phyloP scores from a whole-genome alignment of 92 coral and sea anemone genomes.

The Blastomussa wellsi region DNA sequence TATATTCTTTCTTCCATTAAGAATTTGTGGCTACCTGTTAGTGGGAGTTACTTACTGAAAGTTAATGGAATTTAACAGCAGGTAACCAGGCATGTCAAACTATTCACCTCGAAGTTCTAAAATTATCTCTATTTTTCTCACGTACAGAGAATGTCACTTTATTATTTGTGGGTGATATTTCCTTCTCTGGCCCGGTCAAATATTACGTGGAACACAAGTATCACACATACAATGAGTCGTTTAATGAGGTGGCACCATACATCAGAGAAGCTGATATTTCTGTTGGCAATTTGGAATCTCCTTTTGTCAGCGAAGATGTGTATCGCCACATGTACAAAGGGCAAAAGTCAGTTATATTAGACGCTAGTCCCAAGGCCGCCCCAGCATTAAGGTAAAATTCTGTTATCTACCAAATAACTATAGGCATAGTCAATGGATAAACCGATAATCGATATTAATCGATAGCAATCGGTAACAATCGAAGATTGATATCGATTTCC shows the following conservation, averaged over 20 bases:
- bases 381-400: slow-evolving; percentile 8
- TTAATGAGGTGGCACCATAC: slow-evolving; percentile 52
- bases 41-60: no score
- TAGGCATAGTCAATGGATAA: no score
- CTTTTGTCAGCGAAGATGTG: slow-evolving; percentile 57
- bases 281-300: slow-evolving; percentile 79
- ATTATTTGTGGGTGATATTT: slow-evolving; percentile 80
- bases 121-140: background rate
- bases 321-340: slow-evolving; percentile 20
- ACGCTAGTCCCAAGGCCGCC: slow-evolving; percentile 2
- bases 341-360: background rate
- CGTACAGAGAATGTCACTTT: slow-evolving; percentile 33
- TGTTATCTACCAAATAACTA: background rate
- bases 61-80: no score
- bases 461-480: no score
- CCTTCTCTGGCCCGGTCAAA: slow-evolving; percentile 50
- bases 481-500: no score
- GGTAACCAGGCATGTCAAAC: no score
- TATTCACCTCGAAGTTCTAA: no score
- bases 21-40: no score
- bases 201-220: slow-evolving; percentile 52
- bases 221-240: slow-evolving; percentile 58
- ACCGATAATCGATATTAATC: no score
- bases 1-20: no score
- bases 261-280: slow-evolving; percentile 76